These are phyloP conservation scores for Hystrix brachyura DNA, from an alignment of 2,113 vertebrate genomes.

Conservation along the genomic window DNA sequence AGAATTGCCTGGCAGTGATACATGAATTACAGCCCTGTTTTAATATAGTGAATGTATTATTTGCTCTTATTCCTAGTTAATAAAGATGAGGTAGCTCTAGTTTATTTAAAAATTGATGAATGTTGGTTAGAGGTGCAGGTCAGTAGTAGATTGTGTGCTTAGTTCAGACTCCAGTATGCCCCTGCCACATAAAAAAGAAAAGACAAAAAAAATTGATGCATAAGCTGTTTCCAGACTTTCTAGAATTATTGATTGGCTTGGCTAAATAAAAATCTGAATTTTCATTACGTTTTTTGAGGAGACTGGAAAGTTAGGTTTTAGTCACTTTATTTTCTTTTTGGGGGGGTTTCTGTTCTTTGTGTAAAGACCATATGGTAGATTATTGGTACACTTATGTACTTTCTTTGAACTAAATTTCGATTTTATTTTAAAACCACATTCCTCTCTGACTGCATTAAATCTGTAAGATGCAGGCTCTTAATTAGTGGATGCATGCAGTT, in stretches of 20 bases:
- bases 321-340: background rate
- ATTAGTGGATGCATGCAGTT: background rate
- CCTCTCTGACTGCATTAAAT: background rate
- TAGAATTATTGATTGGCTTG: background rate
- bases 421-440: conserved; percentile 38
- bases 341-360: background rate
- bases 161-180: background rate
- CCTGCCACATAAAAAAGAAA: background rate
- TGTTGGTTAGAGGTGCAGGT: background rate
- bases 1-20: background rate
- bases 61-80: background rate
- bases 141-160: background rate
- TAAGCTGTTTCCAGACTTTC: background rate
- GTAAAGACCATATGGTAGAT: background rate
- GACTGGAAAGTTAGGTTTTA: background rate
- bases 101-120: conserved; percentile 7
- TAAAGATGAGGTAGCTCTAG: background rate
- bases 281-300: conserved; percentile 26
- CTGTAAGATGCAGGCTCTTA: background rate
- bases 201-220: background rate
- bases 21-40: background rate
- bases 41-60: background rate
- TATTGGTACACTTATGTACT: background rate
- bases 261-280: background rate
- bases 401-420: background rate